Evolutionary conservation across 2,888 invertebrate species (phyloP).

Genomic region (Carcina quercana): DNA sequence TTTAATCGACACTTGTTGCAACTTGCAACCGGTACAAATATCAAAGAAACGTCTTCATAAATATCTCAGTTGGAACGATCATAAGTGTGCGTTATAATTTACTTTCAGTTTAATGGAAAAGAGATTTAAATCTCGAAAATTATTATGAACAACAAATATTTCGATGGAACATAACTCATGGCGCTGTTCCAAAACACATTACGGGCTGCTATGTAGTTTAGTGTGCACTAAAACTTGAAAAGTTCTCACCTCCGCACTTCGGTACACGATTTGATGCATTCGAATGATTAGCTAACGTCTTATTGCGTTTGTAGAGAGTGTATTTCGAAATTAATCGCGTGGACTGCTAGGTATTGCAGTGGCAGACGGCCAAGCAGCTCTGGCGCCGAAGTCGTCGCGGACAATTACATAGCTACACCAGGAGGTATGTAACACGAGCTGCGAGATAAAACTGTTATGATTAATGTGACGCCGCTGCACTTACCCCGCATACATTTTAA

Average conservation of each 20-base stretch:
- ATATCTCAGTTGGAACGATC: background rate
- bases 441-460: conserved; percentile 53
- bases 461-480: conserved; percentile 41
- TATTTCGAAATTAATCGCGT: conserved; percentile 30
- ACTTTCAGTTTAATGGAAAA: conserved; percentile 2
- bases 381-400: conserved; percentile 55
- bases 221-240: conserved; percentile 26
- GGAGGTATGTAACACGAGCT: conserved; percentile 48
- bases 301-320: conserved; percentile 6
- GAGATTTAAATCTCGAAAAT: conserved; percentile 2
- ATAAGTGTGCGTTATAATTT: background rate
- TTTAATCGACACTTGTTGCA: conserved; percentile 24
- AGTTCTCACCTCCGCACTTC: conserved; percentile 23
- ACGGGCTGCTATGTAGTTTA: no score
- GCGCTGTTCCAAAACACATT: conserved; percentile 20
- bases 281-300: conserved; percentile 22
- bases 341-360: conserved; percentile 40
- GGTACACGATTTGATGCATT: conserved; percentile 28
- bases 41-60: conserved; percentile 4
- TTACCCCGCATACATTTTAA: conserved; percentile 32
- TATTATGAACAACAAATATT: background rate
- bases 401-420: conserved; percentile 57
- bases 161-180: conserved; percentile 2
- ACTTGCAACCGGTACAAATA: conserved; percentile 3
- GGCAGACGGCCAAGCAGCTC: conserved; percentile 58